A percentile compares a stretch with the other conserved stretches of the same genome.
phyloP scores from a whole-genome alignment of 2,113 vertebrate species.

The Syngnathus typhle region DNA sequence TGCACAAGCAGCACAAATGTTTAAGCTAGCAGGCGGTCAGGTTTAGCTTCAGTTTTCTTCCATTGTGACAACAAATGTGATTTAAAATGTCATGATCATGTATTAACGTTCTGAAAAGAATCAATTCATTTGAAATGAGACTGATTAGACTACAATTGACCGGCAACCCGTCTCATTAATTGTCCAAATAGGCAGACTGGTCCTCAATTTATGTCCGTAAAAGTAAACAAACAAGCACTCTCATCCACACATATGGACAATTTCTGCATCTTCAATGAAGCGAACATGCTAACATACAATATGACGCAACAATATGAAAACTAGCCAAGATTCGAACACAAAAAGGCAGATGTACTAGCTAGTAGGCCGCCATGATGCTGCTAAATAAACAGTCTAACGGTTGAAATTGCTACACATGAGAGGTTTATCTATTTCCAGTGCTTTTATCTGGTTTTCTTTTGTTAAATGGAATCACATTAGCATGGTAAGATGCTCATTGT shows the following conservation, averaged over 20 bases:
- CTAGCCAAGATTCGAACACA: background rate
- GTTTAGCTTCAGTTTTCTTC: background rate
- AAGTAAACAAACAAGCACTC: background rate
- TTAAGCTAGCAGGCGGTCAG: constrained; percentile 4
- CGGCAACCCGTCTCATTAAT: background rate
- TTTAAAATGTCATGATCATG: background rate
- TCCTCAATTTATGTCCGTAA: background rate
- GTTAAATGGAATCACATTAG: background rate
- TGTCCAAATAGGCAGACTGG: background rate
- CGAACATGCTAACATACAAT: background rate
- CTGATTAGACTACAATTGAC: background rate
- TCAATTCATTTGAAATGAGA: background rate
- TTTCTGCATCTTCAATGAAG: background rate
- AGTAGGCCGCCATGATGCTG: background rate
- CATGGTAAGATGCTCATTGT: background rate
- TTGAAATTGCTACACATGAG: background rate
- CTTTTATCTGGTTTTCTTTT: background rate
- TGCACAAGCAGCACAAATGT: background rate
- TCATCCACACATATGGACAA: background rate
- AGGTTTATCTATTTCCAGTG: background rate
- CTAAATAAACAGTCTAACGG: background rate
- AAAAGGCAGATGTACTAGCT: background rate
- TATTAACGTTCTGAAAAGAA: background rate
- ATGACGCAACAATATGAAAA: background rate
- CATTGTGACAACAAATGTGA: background rate